These are phyloP conservation scores for Sarcoramphus papa DNA, from an alignment of 2,797 vertebrate species.

Conservation along the genomic window DNA sequence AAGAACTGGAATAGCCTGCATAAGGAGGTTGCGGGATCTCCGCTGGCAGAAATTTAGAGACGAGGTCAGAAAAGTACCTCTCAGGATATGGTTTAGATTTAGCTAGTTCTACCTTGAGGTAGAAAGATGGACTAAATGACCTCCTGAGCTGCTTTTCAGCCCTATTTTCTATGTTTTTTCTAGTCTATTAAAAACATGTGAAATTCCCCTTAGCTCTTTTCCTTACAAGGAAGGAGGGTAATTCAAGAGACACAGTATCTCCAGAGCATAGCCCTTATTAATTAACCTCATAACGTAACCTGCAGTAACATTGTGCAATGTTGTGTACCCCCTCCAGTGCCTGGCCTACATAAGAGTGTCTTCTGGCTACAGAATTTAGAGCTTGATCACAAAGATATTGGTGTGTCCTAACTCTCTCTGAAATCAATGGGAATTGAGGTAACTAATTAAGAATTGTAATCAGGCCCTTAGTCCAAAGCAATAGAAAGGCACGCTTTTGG, in stretches of 20 bases:
- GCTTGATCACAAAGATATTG: not conserved
- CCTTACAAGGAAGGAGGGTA: slow-evolving; percentile 56
- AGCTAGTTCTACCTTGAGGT: slow-evolving; percentile 30
- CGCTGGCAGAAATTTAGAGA: not conserved
- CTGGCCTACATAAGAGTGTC: slow-evolving; percentile 36
- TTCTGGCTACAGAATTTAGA: slow-evolving; percentile 18
- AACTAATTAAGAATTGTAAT: slow-evolving; percentile 24
- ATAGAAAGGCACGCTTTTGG: not conserved
- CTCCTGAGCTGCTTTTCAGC: slow-evolving; percentile 60
- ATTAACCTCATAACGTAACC: slow-evolving; percentile 61
- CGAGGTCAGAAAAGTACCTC: slow-evolving; percentile 11
- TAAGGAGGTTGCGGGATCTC: not conserved
- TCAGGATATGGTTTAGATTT: not conserved
- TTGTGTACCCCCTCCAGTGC: slow-evolving; percentile 16
- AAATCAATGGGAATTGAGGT: slow-evolving; percentile 30
- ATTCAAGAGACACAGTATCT: slow-evolving; percentile 22
- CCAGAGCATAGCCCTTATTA: slow-evolving; percentile 66
- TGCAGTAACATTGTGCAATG: slow-evolving; percentile 27
- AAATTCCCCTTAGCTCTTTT: slow-evolving; percentile 49
- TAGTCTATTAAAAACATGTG: slow-evolving; percentile 50
- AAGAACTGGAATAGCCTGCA: not conserved
- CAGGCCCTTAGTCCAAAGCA: slow-evolving; percentile 11
- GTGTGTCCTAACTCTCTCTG: not conserved
- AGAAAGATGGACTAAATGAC: slow-evolving; percentile 21
- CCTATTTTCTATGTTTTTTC: slow-evolving; percentile 50